Base-by-base conservation (phyloP, 2,888 invertebrate genomes). In the Sinotaia quadrata region DNA sequence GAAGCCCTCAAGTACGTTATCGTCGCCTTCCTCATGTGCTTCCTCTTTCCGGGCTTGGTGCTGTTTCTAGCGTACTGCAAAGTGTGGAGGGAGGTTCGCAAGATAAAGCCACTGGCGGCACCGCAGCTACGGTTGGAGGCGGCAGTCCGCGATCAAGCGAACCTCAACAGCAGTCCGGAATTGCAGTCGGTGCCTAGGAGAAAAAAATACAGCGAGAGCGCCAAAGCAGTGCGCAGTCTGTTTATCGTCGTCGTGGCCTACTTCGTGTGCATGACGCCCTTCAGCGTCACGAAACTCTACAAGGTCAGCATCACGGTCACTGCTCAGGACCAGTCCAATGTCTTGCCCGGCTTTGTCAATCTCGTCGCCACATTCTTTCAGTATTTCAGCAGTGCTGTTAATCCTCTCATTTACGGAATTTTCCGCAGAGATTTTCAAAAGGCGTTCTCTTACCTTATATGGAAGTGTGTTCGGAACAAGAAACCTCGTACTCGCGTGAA, bases 341-440 rank as follows among this genome's bases (percentile, higher is more conserved):
- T 69, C 21, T 70, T 87, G 33, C 84, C 86, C 18, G 79, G 78
- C 1, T 78, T 78, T 58, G 68, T 82, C 5, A 87, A 86, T 71
- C 73, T 84, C 3, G 36, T 80, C 0, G 77, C 87, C 31, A 80
- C 85, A 8, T 67, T 85, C n/a, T 73, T 85, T 33, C 84, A 81
- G 27, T 87, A 81, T 59, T 68, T 81, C 5, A 80, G 85, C 12
- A 85, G 86, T 62, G 85, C 84, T 31, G 78, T 83, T 21, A 88
- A 88, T 70, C 88, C 88, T 1, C 76, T 87, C 18, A 85, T 88
- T 27, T 88, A 88, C 69, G 86, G 85, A 18, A 82, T 87, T 34
- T 85, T 86, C 65, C 72, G 86, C 2, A 73, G 71, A 63, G 86
- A 87, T 66, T 86, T 86, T 68, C 73, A 83, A 36, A 56, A 44